Evolutionary conservation across 2,113 vertebrate species (phyloP).

Genomic region (Cyphomyrus discorhynchus): DNA sequence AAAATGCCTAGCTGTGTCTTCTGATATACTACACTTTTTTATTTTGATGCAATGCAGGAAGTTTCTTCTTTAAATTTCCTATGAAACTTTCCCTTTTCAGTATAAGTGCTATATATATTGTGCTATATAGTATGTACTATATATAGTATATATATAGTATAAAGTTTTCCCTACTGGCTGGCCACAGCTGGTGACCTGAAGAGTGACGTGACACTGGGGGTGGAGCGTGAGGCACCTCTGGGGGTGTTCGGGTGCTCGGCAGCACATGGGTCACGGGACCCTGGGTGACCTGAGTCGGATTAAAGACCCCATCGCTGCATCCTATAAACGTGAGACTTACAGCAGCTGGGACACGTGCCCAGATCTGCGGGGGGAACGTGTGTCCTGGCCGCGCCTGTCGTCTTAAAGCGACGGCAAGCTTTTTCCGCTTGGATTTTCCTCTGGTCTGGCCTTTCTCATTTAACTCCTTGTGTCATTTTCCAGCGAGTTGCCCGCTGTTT

Average conservation of each 20-base stretch:
- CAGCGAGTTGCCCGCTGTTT: conserved; percentile 2
- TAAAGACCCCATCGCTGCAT: neutral
- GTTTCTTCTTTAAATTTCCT: neutral
- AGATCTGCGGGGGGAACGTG: neutral
- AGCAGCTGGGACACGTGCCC: neutral
- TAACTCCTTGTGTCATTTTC: conserved; percentile 22
- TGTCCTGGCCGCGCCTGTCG: neutral
- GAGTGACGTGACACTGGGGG: neutral
- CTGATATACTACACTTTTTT: neutral
- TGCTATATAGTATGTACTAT: neutral
- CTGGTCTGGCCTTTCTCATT: conserved; percentile 1
- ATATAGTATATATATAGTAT: neutral
- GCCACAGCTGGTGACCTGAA: neutral
- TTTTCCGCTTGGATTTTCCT: conserved; percentile 5
- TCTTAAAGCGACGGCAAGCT: neutral
- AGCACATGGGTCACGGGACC: neutral
- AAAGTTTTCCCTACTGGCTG: neutral
- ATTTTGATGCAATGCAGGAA: neutral
- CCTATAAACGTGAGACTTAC: neutral
- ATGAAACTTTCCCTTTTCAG: neutral
- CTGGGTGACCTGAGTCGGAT: neutral
- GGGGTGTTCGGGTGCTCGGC: neutral
- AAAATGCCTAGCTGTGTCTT: neutral
- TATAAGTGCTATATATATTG: neutral
- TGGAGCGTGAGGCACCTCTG: neutral